These are phyloP conservation scores for Dipus sagitta DNA, from an alignment of 2,797 vertebrate species.

Conservation along the genomic window DNA sequence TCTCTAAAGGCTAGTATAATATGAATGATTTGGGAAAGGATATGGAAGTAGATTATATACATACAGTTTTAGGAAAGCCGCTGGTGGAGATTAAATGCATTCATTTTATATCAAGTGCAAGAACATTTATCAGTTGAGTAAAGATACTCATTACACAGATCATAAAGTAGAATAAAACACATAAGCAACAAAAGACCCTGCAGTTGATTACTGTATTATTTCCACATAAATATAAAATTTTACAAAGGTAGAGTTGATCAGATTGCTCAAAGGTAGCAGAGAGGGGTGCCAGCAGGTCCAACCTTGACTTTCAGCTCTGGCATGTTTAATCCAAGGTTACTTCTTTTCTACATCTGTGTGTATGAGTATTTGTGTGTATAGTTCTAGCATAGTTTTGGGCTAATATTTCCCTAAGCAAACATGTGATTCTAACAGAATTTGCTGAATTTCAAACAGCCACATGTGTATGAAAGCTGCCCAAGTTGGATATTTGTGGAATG, in stretches of 20 bases:
- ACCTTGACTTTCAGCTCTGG: neutral
- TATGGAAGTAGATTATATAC: neutral
- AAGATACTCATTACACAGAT: neutral
- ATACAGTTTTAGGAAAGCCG: neutral
- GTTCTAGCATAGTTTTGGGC: conserved; percentile 52
- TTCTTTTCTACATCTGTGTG: neutral
- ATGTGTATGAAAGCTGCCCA: conserved; percentile 80
- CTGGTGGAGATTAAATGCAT: neutral
- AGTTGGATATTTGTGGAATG: conserved; percentile 81
- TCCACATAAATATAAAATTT: neutral
- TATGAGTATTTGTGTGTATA: conserved; percentile 35
- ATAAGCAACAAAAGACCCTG: neutral
- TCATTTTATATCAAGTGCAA: neutral
- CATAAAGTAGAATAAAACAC: neutral
- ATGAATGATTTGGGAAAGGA: neutral
- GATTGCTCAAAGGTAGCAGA: neutral
- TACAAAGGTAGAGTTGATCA: neutral
- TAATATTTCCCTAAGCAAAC: conserved; percentile 77
- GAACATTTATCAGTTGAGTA: neutral
- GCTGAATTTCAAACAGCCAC: conserved; percentile 84
- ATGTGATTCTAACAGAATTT: conserved; percentile 81
- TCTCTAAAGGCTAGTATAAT: neutral
- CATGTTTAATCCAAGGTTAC: conserved; percentile 26
- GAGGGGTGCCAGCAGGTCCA: neutral
- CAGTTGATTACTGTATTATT: neutral